These are phyloP conservation scores for Drosophila obscura DNA, from an alignment of 1,140 invertebrate genomes.

Conservation along the genomic window DNA sequence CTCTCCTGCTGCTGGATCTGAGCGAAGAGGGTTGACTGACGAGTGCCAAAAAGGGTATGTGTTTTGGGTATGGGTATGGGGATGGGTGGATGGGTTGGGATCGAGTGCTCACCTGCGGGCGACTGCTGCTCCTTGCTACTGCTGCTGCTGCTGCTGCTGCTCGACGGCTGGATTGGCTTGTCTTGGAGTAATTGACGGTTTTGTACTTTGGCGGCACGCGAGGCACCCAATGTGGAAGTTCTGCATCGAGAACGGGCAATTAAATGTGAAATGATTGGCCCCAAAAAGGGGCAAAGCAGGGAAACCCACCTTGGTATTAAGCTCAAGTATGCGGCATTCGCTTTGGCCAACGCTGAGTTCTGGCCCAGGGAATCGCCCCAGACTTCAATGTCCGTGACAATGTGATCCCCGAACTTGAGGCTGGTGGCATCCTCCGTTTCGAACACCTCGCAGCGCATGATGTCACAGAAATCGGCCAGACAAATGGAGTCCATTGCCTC, in stretches of 20 bases:
- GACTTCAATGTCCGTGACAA: conserved; percentile 90
- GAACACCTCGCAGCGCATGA: conserved; percentile 96
- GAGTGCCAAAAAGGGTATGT: conserved; percentile 4
- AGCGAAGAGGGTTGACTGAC: conserved; percentile 46
- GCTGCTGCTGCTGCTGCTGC: conserved; percentile 44
- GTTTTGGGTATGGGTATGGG: conserved; percentile 15
- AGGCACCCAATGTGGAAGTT: conserved; percentile 81
- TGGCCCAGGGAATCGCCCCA: conserved; percentile 88
- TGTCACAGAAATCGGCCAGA: conserved; percentile 96
- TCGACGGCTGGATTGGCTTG: conserved; percentile 69
- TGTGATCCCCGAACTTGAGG: conserved; percentile 85
- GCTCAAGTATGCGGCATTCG: conserved; percentile 84
- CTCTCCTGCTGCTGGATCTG: conserved; percentile 37
- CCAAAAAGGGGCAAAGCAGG: no score
- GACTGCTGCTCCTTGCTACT: conserved; percentile 24
- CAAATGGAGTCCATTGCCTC: conserved; percentile 94
- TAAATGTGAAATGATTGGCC: background rate
- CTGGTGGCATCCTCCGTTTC: conserved; percentile 88
- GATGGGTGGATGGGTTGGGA: conserved; percentile 22
- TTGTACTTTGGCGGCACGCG: conserved; percentile 82
- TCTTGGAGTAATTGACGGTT: conserved; percentile 83
- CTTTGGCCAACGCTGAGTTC: conserved; percentile 87
- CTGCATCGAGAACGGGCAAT: conserved; percentile 22
- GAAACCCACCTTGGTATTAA: conserved; percentile 73
- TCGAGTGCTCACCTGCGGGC: conserved; percentile 45